phyloP scores from a whole-genome alignment of 2,113 vertebrate species.

The Chauna torquata region DNA sequence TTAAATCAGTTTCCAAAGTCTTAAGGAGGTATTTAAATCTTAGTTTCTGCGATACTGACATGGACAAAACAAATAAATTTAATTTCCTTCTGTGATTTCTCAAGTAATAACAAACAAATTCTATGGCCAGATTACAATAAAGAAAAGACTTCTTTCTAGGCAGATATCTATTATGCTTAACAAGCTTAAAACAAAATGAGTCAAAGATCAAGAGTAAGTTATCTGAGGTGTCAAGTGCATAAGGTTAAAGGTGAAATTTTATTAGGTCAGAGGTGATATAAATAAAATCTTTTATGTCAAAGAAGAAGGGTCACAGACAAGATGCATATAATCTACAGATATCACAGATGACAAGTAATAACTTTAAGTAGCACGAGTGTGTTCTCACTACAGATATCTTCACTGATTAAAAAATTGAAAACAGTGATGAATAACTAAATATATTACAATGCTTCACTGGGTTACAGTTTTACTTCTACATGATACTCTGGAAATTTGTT shows the following conservation, averaged over 20 bases:
- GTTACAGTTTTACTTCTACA: background rate
- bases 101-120: constrained; percentile 22
- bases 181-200: constrained; percentile 73
- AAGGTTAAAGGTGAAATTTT: constrained; percentile 84
- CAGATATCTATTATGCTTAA: constrained; percentile 57
- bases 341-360: constrained; percentile 87
- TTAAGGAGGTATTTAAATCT: background rate
- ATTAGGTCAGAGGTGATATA: constrained; percentile 80
- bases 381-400: constrained; percentile 60
- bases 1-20: background rate
- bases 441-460: background rate
- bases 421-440: constrained; percentile 10
- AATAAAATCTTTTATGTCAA: constrained; percentile 80
- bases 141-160: constrained; percentile 30
- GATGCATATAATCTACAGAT: constrained; percentile 74
- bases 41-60: background rate
- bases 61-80: background rate
- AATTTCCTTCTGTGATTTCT: background rate
- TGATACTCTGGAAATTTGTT: background rate
- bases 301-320: constrained; percentile 70
- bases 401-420: constrained; percentile 67
- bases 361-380: constrained; percentile 77
- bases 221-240: constrained; percentile 74
- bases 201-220: constrained; percentile 80
- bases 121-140: constrained; percentile 1